A percentile compares a stretch with the other conserved stretches of the same genome.
Evolutionary conservation across 2,888 invertebrate genomes (phyloP).

Genomic region (Cheilosia vernalis): DNA sequence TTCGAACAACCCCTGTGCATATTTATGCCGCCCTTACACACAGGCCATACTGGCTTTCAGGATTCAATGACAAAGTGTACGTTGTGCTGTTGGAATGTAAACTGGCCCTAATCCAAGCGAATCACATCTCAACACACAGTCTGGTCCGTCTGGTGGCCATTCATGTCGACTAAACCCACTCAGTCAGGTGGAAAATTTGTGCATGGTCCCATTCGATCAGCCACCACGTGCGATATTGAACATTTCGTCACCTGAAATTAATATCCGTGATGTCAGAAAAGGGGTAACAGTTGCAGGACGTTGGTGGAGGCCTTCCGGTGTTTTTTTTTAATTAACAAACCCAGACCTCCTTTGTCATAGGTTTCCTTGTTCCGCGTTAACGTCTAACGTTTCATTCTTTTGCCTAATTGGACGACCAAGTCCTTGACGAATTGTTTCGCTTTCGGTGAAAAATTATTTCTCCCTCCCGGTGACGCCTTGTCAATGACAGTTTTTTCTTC

Average conservation of each 20-base stretch:
- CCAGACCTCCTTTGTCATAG: no score
- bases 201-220: neutral
- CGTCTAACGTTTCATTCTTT: conserved; percentile 1
- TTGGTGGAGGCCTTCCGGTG: no score
- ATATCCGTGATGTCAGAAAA: conserved; percentile 1
- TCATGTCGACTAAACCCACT: neutral
- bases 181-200: conserved; percentile 21
- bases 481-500: conserved; percentile 9
- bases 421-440: conserved; percentile 29
- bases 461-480: conserved; percentile 13
- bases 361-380: no score
- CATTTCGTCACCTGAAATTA: conserved; percentile 11
- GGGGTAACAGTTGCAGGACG: no score
- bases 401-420: neutral
- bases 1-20: no score
- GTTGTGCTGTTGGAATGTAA: no score
- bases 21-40: no score
- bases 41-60: no score
- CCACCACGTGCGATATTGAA: conserved; percentile 2
- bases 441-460: conserved; percentile 7
- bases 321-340: no score
- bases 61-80: no score
- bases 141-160: conserved; percentile 6
- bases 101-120: conserved; percentile 1
- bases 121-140: neutral